Base-by-base conservation (phyloP, 2,113 vertebrate species). In the Edolisoma coerulescens region DNA sequence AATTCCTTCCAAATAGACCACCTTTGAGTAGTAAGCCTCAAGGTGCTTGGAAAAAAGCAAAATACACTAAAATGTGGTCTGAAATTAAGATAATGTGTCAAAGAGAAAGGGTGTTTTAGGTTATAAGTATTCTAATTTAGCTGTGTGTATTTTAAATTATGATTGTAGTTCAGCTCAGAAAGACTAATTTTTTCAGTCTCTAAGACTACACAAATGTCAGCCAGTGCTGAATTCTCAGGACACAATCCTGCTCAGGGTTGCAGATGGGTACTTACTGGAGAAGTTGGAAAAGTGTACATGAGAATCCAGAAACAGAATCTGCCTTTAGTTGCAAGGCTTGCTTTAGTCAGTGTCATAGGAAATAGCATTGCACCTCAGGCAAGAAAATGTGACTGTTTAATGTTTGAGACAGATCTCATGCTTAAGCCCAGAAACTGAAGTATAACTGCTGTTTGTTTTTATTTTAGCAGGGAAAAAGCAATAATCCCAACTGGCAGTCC, bases 391-490 rank as follows among this genome's bases (percentile, higher is more conserved):
- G 82, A 44, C 78, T 79, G 33, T 86, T 87, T 89, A 75, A 41
- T 83, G 54, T 11, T 90, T 41, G 59, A 76, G 85, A 76, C 90
- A 87, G 57, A 94, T 85, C 70, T 85, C 61, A 27, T 85, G 65
- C 70, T 76, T 79, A 82, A 87, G 63, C 49, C 68, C 42, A 19
- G 82, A 83, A 76, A 91, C 82, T 56, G 53, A 60, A 88, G 75
- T 87, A n/a, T 96, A 91, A 79, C 82, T 88, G 32, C 90, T 87
- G 81, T 90, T 96, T 95, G 78, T 83, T 97, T 97, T 95, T 90
- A 65, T 88, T 97, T 90, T 91, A 94, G 70, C 78, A 90, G 85
- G 94, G 70, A 11, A 96, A 94, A 90, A 92, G 75, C 94, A 97
- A 69, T 97, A 95, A 94, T 87, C 90, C 85, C 88, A 94, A 88